Evolutionary conservation across 2,113 vertebrate genomes (phyloP).

Genomic region (Procapra przewalskii): DNA sequence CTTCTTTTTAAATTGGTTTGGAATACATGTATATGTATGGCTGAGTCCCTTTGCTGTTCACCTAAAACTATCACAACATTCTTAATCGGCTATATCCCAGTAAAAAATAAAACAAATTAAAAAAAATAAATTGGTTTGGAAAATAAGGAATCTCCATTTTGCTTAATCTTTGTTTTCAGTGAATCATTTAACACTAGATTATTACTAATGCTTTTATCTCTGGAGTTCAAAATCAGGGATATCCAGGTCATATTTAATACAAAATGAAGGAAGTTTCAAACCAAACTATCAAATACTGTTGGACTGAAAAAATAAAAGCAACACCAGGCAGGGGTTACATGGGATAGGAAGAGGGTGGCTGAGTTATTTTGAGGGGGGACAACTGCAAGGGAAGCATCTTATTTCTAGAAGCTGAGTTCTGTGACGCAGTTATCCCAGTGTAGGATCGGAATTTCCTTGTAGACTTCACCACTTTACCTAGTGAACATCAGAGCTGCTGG

Average conservation of each 20-base stretch:
- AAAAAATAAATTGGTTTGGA: background rate
- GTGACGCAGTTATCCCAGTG: background rate
- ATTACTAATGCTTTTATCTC: slow-evolving; percentile 21
- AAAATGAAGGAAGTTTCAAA: slow-evolving; percentile 19
- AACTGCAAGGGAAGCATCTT: background rate
- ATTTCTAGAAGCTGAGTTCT: background rate
- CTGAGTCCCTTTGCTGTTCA: background rate
- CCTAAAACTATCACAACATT: background rate
- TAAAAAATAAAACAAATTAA: background rate
- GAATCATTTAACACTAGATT: background rate
- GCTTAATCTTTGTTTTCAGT: background rate
- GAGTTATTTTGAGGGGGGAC: background rate
- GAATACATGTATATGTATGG: background rate
- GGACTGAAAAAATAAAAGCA: background rate
- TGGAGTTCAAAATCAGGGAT: slow-evolving; percentile 12
- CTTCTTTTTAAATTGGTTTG: background rate
- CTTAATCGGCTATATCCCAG: background rate
- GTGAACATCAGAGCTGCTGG: background rate
- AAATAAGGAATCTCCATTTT: background rate
- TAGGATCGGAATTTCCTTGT: background rate
- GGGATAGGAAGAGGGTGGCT: background rate
- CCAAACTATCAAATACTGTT: background rate
- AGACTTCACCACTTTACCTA: background rate
- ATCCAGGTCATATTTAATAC: background rate
- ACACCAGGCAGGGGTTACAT: background rate